Percentiles rank a stretch among this genome's conserved stretches.
These are phyloP conservation scores for Malacoraja senta DNA, from an alignment of 2,797 vertebrate genomes.

Conservation along the genomic window DNA sequence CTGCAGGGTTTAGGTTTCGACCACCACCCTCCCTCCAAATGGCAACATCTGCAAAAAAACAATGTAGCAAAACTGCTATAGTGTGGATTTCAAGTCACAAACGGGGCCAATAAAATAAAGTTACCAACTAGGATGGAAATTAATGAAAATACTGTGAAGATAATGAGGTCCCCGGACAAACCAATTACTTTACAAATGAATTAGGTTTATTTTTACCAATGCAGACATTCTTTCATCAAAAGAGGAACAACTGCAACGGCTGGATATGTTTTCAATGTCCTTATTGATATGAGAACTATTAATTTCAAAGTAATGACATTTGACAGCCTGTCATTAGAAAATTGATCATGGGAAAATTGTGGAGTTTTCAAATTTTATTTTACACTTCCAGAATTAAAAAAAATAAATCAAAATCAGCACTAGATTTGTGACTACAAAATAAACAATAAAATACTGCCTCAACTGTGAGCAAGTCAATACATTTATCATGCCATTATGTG, in stretches of 20 bases:
- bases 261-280: background rate
- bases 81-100: background rate
- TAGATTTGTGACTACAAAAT: background rate
- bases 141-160: background rate
- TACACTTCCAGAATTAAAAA: background rate
- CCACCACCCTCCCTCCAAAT: constrained; percentile 99
- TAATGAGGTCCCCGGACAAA: background rate
- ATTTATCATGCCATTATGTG: background rate
- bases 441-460: background rate
- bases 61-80: constrained; percentile 33
- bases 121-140: background rate
- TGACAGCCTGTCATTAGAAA: background rate
- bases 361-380: background rate
- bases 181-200: background rate
- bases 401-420: background rate
- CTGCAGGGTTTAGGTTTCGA: constrained; percentile 79
- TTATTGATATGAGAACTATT: too few species aligned
- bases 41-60: constrained; percentile 76
- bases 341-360: background rate
- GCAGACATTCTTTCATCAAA: background rate
- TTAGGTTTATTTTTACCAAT: background rate
- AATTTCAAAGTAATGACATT: background rate
- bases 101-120: background rate
- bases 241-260: background rate
- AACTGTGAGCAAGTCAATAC: background rate